phyloP scores from a whole-genome alignment of 2,797 vertebrate species.

The Lutjanus campechanus region DNA sequence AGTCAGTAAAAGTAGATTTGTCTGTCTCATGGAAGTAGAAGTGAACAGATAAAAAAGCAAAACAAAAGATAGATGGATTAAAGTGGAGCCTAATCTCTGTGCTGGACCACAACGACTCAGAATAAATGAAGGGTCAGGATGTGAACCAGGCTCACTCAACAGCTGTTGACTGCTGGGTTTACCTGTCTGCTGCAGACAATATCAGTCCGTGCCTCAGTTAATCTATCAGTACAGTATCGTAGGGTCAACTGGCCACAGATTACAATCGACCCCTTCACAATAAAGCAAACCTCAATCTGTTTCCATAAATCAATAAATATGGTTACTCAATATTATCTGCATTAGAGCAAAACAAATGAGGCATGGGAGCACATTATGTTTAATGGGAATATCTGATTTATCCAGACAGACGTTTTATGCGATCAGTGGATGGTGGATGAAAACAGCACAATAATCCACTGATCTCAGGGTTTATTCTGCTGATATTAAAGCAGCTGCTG shows the following conservation, averaged over 20 bases:
- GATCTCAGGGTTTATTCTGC: conserved; percentile 44
- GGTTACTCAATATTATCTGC: conserved; percentile 23
- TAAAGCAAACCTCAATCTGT: neutral
- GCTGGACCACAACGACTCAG: conserved; percentile 7
- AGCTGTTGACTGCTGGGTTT: conserved; percentile 34
- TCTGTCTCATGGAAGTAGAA: neutral
- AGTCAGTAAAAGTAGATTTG: conserved; percentile 15
- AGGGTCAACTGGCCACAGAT: conserved; percentile 35
- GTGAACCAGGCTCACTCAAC: neutral
- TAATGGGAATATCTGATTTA: conserved; percentile 50
- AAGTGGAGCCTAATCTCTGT: conserved; percentile 36
- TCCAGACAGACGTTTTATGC: conserved; percentile 44
- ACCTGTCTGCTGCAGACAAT: conserved; percentile 41
- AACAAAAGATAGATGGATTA: conserved; percentile 18
- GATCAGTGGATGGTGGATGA: conserved; percentile 32
- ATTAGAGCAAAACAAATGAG: conserved; percentile 21
- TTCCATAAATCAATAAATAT: conserved; percentile 14
- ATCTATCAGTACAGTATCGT: neutral
- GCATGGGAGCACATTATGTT: conserved; percentile 7
- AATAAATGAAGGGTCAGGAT: conserved; percentile 24
- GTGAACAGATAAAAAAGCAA: neutral
- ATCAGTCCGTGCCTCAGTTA: conserved; percentile 3
- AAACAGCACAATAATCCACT: conserved; percentile 54
- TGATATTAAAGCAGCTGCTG: conserved; percentile 19
- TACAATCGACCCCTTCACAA: neutral